Base-by-base conservation (phyloP, 2,888 invertebrate species). In the Limnephilus lunatus region DNA sequence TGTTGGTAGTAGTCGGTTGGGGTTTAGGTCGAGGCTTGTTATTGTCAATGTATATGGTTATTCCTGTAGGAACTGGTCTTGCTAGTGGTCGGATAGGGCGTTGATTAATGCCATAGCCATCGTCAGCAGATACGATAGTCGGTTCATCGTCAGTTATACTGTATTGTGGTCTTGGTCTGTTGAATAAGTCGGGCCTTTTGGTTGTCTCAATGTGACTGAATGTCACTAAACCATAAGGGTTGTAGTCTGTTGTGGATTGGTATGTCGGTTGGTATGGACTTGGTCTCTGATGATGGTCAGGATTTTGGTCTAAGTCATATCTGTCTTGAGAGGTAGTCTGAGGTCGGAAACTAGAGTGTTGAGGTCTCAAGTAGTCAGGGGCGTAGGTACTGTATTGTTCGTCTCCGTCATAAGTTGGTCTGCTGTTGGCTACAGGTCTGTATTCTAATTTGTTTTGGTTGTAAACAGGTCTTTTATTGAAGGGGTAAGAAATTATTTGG, bases 151-250 rank as follows among this genome's bases (percentile, higher is more conserved):
- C 93, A 91, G 94, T 94, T 30, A 93, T 93, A 92, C 94, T 88
- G 82, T 92, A 85, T 89, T 92, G 89, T 7, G 91, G 91, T 53
- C 88, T 53, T 11, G 88, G 88, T 30, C 88, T 31, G 35, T 88
- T 88, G 12, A 88, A 88, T 30, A 91, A 89, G n/a, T 92, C 93
- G 35, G 92, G 93, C 82, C 91, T 80, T 93, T 93, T 93, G 12
- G 93, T 93, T 53, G 93, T 96, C 14, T 96, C 96, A 94, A 96
- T 95, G 93, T 96, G 96, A 39, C 96, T 95, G 94, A 96, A 96
- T 93, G 96, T 96, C 90, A 96, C 95, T 91, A 96, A 94, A 95
- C 96, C 96, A 94, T 95, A 95, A 85, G 95, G 94, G 94, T 95
- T 95, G 94, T 95, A 95, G 92, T 96, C 96, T 7, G 93, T 92